Conservation (phyloP, 2,113 vertebrate genomes). For the Centropus unirufus region DNA sequence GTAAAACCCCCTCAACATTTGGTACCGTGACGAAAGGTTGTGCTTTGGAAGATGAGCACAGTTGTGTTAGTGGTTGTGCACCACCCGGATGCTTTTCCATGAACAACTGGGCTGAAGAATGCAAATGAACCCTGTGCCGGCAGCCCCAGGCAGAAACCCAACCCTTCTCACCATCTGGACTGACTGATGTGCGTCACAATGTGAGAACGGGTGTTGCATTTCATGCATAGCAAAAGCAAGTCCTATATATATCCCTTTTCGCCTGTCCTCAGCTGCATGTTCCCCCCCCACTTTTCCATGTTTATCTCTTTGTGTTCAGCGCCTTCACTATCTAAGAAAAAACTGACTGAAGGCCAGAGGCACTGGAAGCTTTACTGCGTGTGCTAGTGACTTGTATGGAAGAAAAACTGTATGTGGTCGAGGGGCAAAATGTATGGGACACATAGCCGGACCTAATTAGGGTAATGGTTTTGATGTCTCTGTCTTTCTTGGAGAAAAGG, state of each 20-base stretch:
- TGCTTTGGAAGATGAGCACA: conserved; percentile 7
- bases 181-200: conserved; percentile 59
- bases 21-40: not conserved
- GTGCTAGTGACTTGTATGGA: not conserved
- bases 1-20: not conserved
- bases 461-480: not conserved
- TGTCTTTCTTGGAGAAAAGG: not conserved
- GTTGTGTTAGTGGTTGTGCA: not conserved
- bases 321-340: conserved; percentile 11
- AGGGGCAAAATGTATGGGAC: not conserved
- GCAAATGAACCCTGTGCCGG: conserved; percentile 24
- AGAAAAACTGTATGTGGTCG: not conserved
- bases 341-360: not conserved
- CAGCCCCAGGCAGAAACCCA: conserved; percentile 67
- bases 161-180: conserved; percentile 67
- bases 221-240: conserved; percentile 60
- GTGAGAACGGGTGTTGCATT: conserved; percentile 68
- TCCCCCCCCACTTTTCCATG: not conserved
- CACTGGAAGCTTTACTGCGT: not conserved
- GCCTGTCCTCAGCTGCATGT: conserved; percentile 24
- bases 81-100: not conserved
- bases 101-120: conserved; percentile 68
- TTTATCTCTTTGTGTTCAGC: not conserved
- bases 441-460: not conserved
- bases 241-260: conserved; percentile 22